phyloP scores from a whole-genome alignment of 1,140 invertebrate genomes.

The Drosophila nigromelanica region DNA sequence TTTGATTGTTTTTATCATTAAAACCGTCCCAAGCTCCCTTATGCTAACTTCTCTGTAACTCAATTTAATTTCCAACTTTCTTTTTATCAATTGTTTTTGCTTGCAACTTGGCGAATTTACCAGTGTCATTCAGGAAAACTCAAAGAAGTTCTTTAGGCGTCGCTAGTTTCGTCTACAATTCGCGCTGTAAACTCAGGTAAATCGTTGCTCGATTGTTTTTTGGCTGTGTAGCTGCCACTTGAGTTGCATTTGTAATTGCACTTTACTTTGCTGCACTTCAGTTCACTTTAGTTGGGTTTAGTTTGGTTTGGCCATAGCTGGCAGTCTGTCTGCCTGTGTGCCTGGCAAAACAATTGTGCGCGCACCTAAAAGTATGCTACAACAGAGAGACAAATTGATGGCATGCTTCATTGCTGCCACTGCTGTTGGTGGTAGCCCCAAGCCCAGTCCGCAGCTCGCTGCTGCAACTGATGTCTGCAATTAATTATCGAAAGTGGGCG shows the following conservation, averaged over 20 bases:
- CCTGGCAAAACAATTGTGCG: slow-evolving; percentile 64
- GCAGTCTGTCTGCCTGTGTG: slow-evolving; percentile 41
- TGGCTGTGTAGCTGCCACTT: slow-evolving; percentile 57
- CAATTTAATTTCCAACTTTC: background rate
- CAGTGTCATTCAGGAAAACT: slow-evolving; percentile 42
- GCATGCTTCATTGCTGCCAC: slow-evolving; percentile 62
- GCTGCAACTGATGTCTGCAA: slow-evolving; percentile 83
- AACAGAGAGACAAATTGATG: slow-evolving; percentile 80
- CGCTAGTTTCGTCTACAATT: slow-evolving; percentile 9
- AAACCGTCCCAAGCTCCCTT: background rate
- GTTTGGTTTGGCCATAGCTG: slow-evolving; percentile 19
- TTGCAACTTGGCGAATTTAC: slow-evolving; percentile 40
- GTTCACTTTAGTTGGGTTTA: slow-evolving; percentile 36
- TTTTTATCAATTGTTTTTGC: slow-evolving; percentile 2
- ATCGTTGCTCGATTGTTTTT: slow-evolving; percentile 2
- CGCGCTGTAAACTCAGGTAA: slow-evolving; percentile 16
- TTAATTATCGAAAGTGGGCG: slow-evolving; percentile 83
- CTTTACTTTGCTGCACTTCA: slow-evolving; percentile 49
- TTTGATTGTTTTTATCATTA: too few relatives aligned
- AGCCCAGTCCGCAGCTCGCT: slow-evolving; percentile 41
- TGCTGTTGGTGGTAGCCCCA: slow-evolving; percentile 9
- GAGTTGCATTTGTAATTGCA: slow-evolving; percentile 82
- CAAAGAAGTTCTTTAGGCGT: slow-evolving; percentile 33
- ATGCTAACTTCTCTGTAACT: background rate
- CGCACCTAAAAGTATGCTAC: slow-evolving; percentile 57